These are phyloP conservation scores for Reinhardtius hippoglossoides DNA, from an alignment of 2,113 vertebrate genomes.

Conservation along the genomic window DNA sequence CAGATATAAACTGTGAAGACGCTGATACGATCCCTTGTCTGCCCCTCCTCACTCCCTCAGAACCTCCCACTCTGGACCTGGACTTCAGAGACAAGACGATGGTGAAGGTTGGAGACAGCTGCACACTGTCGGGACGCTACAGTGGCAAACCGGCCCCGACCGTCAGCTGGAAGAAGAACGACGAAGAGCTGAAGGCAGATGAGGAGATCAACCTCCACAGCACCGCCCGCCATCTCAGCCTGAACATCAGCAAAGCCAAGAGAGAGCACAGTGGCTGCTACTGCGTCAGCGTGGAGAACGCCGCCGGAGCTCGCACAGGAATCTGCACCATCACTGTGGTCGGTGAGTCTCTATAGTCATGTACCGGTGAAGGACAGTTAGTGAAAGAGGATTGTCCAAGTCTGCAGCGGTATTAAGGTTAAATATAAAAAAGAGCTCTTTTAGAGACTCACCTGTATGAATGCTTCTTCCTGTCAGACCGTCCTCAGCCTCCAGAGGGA, in stretches of 20 bases:
- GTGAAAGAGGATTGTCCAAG: not conserved
- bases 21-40: too few relatives aligned
- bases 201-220: constrained; percentile 86
- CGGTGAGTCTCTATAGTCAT: constrained; percentile 82
- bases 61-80: constrained; percentile 92
- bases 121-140: constrained; percentile 89
- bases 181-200: constrained; percentile 86
- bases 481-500: constrained; percentile 94
- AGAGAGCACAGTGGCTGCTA: constrained; percentile 94
- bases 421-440: not conserved
- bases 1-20: too few relatives aligned
- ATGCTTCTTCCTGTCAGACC: constrained; percentile 82
- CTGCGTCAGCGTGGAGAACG: constrained; percentile 89
- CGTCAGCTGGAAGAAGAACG: constrained; percentile 92
- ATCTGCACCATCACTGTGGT: constrained; percentile 92
- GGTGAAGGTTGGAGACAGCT: constrained; percentile 92
- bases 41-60: constrained; percentile 69
- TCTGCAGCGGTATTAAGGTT: not conserved
- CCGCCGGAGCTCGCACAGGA: constrained; percentile 89
- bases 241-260: constrained; percentile 88
- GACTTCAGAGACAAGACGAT: constrained; percentile 92
- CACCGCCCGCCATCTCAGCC: constrained; percentile 85
- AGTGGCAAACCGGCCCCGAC: constrained; percentile 91
- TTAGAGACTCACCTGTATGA: not conserved
- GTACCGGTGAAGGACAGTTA: too few relatives aligned